Evolutionary conservation across 2,113 vertebrate species (phyloP).

Genomic region (Melanerpes aurifrons): DNA sequence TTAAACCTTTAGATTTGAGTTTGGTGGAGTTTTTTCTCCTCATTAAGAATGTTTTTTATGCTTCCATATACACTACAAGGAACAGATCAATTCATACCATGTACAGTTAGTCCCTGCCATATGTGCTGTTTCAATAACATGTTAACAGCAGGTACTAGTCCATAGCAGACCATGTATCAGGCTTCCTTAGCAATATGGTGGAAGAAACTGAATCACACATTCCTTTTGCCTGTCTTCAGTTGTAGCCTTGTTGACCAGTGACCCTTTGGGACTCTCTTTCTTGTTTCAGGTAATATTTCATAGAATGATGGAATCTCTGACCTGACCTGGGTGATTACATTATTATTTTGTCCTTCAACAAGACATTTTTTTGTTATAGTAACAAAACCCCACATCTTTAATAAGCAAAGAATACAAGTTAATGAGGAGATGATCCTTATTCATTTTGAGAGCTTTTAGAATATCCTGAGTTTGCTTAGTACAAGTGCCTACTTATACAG

Average conservation of each 20-base stretch:
- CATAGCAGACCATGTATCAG: not conserved
- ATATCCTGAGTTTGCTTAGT: not conserved
- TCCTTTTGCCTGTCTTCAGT: not conserved
- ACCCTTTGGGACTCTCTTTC: not conserved
- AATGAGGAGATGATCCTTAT: not conserved
- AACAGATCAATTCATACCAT: not conserved
- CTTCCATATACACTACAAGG: not conserved
- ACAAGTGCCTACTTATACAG: not conserved
- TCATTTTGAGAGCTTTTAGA: not conserved
- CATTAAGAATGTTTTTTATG: not conserved
- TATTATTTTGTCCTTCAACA: constrained; percentile 24
- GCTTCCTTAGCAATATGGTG: not conserved
- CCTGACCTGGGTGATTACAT: not conserved
- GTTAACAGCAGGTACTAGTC: not conserved
- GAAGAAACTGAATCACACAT: not conserved
- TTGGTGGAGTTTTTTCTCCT: not conserved
- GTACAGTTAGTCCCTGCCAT: not conserved
- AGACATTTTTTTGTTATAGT: not conserved
- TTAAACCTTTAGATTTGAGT: not conserved
- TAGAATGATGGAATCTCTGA: not conserved
- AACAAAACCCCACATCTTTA: not conserved
- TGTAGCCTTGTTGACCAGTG: not conserved
- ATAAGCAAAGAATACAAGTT: constrained; percentile 11
- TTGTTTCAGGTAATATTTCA: not conserved
- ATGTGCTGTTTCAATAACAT: not conserved